phyloP scores from a whole-genome alignment of 37 sponge, comb jelly and placozoan species.

The Ephydatia muelleri region DNA sequence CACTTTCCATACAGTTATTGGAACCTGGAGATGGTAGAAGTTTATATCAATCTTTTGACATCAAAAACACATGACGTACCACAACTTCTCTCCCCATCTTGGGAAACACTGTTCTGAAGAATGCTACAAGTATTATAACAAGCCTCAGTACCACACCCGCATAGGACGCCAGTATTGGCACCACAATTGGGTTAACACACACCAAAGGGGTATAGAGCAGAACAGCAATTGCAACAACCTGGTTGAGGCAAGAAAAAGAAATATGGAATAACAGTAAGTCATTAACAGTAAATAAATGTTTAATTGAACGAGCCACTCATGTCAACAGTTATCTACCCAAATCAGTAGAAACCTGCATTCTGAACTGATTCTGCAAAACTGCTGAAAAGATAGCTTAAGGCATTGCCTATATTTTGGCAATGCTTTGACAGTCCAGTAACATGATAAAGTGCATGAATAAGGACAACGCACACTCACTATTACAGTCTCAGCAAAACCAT shows the following conservation, averaged over 20 bases:
- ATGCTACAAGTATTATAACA: constrained; percentile 23
- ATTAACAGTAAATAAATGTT: too few species aligned
- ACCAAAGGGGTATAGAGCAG: constrained; percentile 60
- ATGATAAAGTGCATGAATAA: too few species aligned
- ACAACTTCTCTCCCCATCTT: constrained; percentile 26
- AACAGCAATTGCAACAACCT: constrained; percentile 52
- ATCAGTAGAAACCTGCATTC: too few species aligned
- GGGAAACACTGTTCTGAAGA: constrained; percentile 40
- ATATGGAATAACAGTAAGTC: neutral
- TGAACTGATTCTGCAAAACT: too few species aligned
- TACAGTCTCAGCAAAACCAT: too few species aligned
- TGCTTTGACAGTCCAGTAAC: too few species aligned
- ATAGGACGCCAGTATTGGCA: constrained; percentile 57
- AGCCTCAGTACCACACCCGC: constrained; percentile 42
- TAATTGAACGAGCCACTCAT: too few species aligned
- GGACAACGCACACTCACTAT: too few species aligned
- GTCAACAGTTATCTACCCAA: too few species aligned
- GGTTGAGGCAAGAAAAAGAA: constrained; percentile 1
- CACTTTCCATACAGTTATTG: constrained; percentile 25
- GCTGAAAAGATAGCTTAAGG: too few species aligned
- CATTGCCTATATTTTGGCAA: too few species aligned
- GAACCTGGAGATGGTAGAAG: neutral
- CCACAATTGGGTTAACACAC: constrained; percentile 32
- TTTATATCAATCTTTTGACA: neutral
- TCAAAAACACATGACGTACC: constrained; percentile 32